Evolutionary conservation across 2,888 invertebrate genomes (phyloP), one percentile per base, ranked within the genome.

Genomic region (Leucania comma): DNA sequence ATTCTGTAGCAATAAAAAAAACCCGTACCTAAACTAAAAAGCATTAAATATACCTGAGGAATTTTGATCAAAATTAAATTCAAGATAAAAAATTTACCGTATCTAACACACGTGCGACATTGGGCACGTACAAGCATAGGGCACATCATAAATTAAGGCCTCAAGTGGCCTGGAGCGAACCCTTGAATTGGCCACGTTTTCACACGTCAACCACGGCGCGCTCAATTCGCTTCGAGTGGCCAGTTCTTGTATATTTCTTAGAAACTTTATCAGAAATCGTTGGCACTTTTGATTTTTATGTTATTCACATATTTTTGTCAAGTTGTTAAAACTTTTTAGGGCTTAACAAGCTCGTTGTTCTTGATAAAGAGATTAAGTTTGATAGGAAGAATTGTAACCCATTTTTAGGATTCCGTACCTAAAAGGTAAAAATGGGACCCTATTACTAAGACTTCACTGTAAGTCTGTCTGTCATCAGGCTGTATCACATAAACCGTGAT

Each of bases 111-210:
- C 78, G 73, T 68, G 29, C 20, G 61, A 56, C 65, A 88, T 78
- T 85, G 92, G 79, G 85, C 48, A 82, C 84, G 10, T 46, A 53
- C 83, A 6, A 32, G 12, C 67, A 64, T 84, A 89, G 87, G 86
- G 89, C 83, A 86, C 82, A 86, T 89, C 90, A 82, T 93, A 92
- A 93, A 91, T 91, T 90, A 92, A 87, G 84, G 84, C 87, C 75
- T 87, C 88, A 90, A 90, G 89, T 91, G 87, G 84, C 76, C 78
- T 70, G 73, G 61, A 71, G 58, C 70, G 56, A 77, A 80, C 79
- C 81, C 85, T 87, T 84, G 87, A 80, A 78, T 70, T 71, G 74
- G 77, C 64, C 66, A 81, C 78, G 78, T 86, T 80, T 84, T 86
- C 81, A 82, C 86, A 83, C 79, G 78, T 71, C 70, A 5, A 38